These are phyloP conservation scores for Melieria omissa DNA, from an alignment of 2,888 invertebrate genomes.

Conservation along the genomic window DNA sequence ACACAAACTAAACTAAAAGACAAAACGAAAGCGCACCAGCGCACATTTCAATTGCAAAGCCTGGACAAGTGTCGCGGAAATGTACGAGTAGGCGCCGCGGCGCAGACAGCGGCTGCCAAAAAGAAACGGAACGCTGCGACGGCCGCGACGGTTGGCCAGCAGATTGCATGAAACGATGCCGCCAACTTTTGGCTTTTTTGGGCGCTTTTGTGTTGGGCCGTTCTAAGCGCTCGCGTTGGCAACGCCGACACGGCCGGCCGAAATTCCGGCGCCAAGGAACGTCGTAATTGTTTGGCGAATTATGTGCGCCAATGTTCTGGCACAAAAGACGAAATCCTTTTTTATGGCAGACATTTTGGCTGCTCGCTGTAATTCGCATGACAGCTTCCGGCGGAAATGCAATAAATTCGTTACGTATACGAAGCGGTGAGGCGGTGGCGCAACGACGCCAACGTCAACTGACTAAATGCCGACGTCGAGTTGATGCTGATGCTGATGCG, in stretches of 20 bases:
- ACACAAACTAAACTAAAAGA: too few relatives aligned
- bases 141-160: too few relatives aligned
- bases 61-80: conserved; percentile 3
- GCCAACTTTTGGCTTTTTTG: too few relatives aligned
- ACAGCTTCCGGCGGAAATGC: conserved; percentile 27
- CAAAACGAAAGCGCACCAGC: too few relatives aligned
- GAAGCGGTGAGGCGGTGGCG: neutral
- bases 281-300: conserved; percentile 26
- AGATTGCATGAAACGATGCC: too few relatives aligned
- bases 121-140: too few relatives aligned
- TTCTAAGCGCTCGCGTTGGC: too few relatives aligned
- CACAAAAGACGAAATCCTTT: conserved; percentile 35
- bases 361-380: conserved; percentile 14
- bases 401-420: conserved; percentile 27
- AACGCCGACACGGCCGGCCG: too few relatives aligned
- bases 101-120: too few relatives aligned
- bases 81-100: neutral
- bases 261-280: neutral
- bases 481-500: neutral
- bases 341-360: conserved; percentile 31
- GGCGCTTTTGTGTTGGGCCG: too few relatives aligned
- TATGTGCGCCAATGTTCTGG: conserved; percentile 33
- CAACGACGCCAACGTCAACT: neutral
- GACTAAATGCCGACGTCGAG: neutral
- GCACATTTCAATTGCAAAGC: neutral